Evolutionary conservation across 92 coral and sea anemone species (phyloP).

Genomic region (Parazoanthus atlanticus): DNA sequence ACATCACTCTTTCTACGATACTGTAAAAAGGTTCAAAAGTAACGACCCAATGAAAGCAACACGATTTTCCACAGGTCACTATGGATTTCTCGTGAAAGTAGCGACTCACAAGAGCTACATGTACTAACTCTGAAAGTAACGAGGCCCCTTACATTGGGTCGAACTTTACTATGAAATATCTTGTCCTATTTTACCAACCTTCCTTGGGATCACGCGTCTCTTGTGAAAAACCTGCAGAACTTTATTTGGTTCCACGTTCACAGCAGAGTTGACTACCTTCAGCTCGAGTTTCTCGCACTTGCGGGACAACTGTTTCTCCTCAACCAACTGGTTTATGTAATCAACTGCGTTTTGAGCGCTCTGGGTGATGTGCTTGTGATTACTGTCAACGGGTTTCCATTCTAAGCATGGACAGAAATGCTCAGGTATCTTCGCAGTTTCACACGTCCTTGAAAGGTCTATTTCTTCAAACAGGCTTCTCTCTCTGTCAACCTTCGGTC

Average conservation of each 20-base stretch:
- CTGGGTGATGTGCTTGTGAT: constrained; percentile 51
- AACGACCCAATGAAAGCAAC: no score
- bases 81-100: no score
- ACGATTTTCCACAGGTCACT: no score
- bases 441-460: constrained; percentile 53
- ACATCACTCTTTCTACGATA: no score
- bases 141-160: no score
- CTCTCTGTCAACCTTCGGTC: constrained; percentile 34
- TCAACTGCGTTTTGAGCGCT: constrained; percentile 44
- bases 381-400: constrained; percentile 51
- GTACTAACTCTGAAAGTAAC: no score
- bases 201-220: constrained; percentile 18
- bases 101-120: no score
- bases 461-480: constrained; percentile 53
- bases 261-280: constrained; percentile 54
- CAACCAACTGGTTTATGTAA: constrained; percentile 48
- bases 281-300: constrained; percentile 45
- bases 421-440: constrained; percentile 51
- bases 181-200: constrained; percentile 5
- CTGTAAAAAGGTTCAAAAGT: no score
- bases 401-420: constrained; percentile 66
- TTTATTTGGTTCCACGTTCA: constrained; percentile 58
- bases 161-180: no score
- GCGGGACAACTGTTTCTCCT: constrained; percentile 21
- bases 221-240: constrained; percentile 46